phyloP scores from a whole-genome alignment of 2,797 vertebrate genomes.

The Garrulus glandarius region DNA sequence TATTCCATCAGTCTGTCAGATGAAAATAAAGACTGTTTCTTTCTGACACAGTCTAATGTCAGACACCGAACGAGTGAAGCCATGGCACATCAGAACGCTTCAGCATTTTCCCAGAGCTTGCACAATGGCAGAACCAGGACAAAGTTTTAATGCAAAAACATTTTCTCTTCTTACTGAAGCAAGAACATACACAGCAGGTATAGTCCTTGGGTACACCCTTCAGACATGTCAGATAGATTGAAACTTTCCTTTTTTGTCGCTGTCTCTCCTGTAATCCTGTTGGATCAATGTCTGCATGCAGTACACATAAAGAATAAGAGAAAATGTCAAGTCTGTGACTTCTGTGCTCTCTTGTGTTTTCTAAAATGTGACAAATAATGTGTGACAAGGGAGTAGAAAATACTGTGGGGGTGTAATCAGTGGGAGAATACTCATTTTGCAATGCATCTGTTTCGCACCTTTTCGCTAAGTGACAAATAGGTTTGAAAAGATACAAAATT shows the following conservation, averaged over 20 bases:
- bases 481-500: background rate
- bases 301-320: background rate
- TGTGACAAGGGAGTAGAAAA: background rate
- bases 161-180: background rate
- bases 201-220: background rate
- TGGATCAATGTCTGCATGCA: background rate
- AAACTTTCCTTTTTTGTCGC: background rate
- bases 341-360: background rate
- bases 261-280: background rate
- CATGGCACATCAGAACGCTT: background rate
- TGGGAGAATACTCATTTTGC: background rate
- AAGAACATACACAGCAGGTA: background rate
- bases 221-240: background rate
- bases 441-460: background rate
- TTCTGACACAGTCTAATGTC: background rate
- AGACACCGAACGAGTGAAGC: background rate
- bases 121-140: background rate
- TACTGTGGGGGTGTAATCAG: background rate
- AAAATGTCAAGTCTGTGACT: background rate
- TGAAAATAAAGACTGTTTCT: background rate
- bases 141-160: background rate
- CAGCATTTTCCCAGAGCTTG: background rate
- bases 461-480: background rate
- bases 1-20: background rate
- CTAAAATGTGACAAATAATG: background rate